Evolutionary conservation across 1,140 invertebrate species (phyloP), one percentile per base, ranked within the genome.

Genomic region (Wiebesia pumilae): DNA sequence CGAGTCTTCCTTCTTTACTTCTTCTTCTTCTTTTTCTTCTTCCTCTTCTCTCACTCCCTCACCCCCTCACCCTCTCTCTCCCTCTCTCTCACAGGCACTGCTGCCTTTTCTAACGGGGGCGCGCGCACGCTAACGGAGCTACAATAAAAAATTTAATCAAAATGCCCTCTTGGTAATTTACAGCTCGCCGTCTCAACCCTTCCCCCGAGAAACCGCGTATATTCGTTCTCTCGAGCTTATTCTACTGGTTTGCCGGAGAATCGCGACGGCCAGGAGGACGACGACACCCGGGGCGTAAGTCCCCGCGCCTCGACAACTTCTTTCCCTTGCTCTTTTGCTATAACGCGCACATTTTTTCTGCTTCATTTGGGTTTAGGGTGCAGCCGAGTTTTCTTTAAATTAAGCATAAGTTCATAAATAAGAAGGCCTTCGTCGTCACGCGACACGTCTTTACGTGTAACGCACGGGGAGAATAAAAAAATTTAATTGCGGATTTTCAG

Each of bases 111-210:
- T 35, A 47, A 54, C 71, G 62, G 35, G 80, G 51, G 81, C 35
- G 69, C 62, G 47, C 84, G 27, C 3, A 33, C 82, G 21, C 77
- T 89, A 90, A 89, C 89, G 83, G 83, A 71, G 87, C 90, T 90
- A 92, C 92, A 93, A 93, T 94, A 94, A 94, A 94, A 94, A 93
- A 93, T 94, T 94, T 94, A 94, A 94, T 94, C 93, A 94, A 94
- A 94, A 93, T 93, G 91, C 93, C 92, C 93, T 93, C 92, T 92
- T 91, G 89, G 91, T 93, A 93, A 94, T 94, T 93, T 94, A 93
- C 92, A 93, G 88, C 90, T 91, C 88, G 88, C 69, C 73, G 73
- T 87, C 88, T 90, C 89, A 92, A 92, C 91, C 91, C 92, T 93
- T 94, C 88, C 80, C 83, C 89, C 43, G 80, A 85, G 84, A 71